These are phyloP conservation scores for Laticauda colubrina DNA, from an alignment of 2,113 vertebrate species.

Conservation along the genomic window DNA sequence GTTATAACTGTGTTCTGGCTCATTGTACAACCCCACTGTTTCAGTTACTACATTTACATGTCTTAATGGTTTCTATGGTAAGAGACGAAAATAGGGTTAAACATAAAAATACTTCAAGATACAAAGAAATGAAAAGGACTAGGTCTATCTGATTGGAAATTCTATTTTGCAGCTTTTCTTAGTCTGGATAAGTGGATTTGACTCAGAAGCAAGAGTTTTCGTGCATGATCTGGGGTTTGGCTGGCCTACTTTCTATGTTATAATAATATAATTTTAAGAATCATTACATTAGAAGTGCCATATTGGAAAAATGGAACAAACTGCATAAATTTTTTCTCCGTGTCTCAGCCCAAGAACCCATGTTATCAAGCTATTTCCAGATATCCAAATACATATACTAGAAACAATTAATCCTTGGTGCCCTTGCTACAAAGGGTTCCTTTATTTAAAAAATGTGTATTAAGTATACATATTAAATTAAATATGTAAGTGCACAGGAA, in stretches of 20 bases:
- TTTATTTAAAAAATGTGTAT: not conserved
- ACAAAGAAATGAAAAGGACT: not conserved
- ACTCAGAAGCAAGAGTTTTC: not conserved
- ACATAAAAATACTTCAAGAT: not conserved
- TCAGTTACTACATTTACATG: not conserved
- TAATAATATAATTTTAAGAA: not conserved
- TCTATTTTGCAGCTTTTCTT: not conserved
- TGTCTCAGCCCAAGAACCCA: not conserved
- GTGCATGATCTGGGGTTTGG: not conserved
- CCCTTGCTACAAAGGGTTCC: not conserved
- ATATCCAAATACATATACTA: not conserved
- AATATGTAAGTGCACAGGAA: not conserved
- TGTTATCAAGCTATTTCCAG: not conserved
- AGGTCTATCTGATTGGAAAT: not conserved
- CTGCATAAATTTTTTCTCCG: not conserved
- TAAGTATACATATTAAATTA: not conserved
- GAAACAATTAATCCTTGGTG: not conserved
- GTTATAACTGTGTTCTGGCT: not conserved
- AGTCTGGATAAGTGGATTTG: not conserved
- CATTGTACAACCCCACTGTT: not conserved
- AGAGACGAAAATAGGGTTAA: not conserved
- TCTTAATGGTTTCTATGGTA: not conserved
- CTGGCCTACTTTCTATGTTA: not conserved
- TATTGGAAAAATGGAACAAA: not conserved
- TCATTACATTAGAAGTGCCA: not conserved